A percentile compares a stretch with the other conserved stretches of the same genome.
Conservation (phyloP, 1,140 invertebrate species). For the Adoxophyes honmai region DNA sequence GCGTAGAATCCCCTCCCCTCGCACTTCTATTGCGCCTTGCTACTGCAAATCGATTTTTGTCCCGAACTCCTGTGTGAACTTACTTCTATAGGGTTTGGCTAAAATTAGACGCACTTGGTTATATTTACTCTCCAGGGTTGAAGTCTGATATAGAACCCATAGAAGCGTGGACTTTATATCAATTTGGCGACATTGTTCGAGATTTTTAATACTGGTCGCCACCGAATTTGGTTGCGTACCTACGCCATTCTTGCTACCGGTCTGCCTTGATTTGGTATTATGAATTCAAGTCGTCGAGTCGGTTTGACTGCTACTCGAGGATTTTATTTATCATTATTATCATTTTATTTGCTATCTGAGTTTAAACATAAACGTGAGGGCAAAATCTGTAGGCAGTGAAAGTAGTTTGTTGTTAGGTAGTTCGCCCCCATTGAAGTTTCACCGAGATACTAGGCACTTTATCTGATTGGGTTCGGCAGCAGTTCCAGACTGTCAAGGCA, state of each 20-base stretch:
- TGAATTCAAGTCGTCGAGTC: too few species aligned
- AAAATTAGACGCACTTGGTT: slow-evolving; percentile 15
- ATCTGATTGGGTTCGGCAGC: slow-evolving; percentile 42
- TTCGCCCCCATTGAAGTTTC: slow-evolving; percentile 50
- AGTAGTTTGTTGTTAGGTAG: slow-evolving; percentile 37
- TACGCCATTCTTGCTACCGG: too few species aligned
- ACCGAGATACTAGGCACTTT: slow-evolving; percentile 27
- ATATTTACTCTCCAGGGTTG: neutral
- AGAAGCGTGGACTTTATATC: too few species aligned
- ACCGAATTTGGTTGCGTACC: too few species aligned
- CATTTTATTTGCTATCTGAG: neutral
- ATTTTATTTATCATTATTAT: slow-evolving; percentile 1
- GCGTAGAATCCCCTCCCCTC: slow-evolving; percentile 31
- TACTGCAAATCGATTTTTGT: slow-evolving; percentile 41
- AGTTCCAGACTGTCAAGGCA: slow-evolving; percentile 45
- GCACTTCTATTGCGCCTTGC: slow-evolving; percentile 26
- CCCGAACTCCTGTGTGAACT: slow-evolving; percentile 7
- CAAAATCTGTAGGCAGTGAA: slow-evolving; percentile 47
- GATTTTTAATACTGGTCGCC: too few species aligned
- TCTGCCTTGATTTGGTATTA: too few species aligned
- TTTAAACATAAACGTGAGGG: slow-evolving; percentile 8
- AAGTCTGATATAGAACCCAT: neutral
- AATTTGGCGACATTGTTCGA: too few species aligned
- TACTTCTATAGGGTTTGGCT: slow-evolving; percentile 16
- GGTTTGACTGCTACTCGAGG: neutral